Base-by-base conservation (phyloP, 2,113 vertebrate species). In the Orycteropus afer region DNA sequence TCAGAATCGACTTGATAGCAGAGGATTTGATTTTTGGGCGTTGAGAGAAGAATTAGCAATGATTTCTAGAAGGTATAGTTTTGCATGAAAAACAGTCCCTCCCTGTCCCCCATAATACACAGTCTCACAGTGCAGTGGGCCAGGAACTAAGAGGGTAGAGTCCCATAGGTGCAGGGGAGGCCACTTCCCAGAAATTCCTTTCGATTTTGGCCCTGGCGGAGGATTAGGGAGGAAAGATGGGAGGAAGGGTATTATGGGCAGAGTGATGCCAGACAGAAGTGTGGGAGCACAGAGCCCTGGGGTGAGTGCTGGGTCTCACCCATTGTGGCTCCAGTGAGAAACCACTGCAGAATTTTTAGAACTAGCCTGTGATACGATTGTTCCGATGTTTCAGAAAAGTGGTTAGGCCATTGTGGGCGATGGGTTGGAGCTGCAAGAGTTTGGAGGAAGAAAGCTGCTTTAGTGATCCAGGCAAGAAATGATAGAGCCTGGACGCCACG, bases 41-140 rank as follows among this genome's bases (percentile, higher is more conserved):
- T n/a, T n/a, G n/a, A 80, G 22, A n/a, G 40, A 29, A 89, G 25
- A 83, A 13, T 57, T 57, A 57, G 40, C 5, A 13, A 20, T 59
- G 74, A 42, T 51, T 91, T 91, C 67, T 86, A 34, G 40, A 63
- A 69, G 83, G 22, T 8, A 0, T 4, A 32, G 37, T 91, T 91
- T 63, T 86, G 49, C 18, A 42, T n/a, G 65, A 40, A 80, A 57
- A 78, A 15, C 12, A 74, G 77, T 71, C 67, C 3, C 40, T 59
- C 1, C 1, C 4, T 32, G 2, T 4, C 3, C 74, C 37, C 14
- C 12, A 7, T 25, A 40, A 23, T 45, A 6, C 7, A 11, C 9
- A 25, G 53, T 7, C 25, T 2, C 34, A 32, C 20, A 1, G 55
- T 8, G 40, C 5, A 0, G 13, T 45, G 57, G 55, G 32, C 40